Base-by-base conservation (phyloP, 1,140 invertebrate genomes). In the Acyrthosiphon pisum region DNA sequence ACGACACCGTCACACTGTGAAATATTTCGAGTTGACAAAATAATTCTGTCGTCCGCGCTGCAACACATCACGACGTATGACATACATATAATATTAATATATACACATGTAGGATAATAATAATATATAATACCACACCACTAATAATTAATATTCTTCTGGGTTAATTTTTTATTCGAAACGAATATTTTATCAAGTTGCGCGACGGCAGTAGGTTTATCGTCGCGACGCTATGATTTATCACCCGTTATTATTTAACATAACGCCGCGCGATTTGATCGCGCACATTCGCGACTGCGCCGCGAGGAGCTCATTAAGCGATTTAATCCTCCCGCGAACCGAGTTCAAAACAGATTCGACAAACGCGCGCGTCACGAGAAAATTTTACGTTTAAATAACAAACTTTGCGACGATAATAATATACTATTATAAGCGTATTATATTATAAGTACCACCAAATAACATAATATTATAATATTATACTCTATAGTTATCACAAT, bases 21-120 rank as follows among this genome's bases (percentile, higher is more conserved):
- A 87, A 41, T 88, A n/a, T 22, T 44, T 46, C 30, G 46, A 48
- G 86, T 50, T 53, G 35, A 89, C 87, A 53, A 91, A 60, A 91
- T 91, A 91, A 91, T 48, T 91, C 68, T 91, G 60, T 91, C 90
- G 90, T 81, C 90, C 37, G 9, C 41, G 14, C 41, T 37, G 22
- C 35, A 41, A 90, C 41, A 56, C 44, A 87, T 84, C 37, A 0
- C 22, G 9, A 37, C 41, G 23, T 84, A 84, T 44, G 37, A 44
- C 37, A 84, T 84, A 84, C 23, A 84, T 41, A 84, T 44, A 84
- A 84, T 84, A 84, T 84, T 26, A 84, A 41, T 81, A 8, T 35
- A 35, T 76, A 37, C n/a, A 81, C n/a, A 37, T 81, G n/a, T 81
- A 41, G 41, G 41, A 81, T 53, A 53, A 53, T 53, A 53, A 50